Evolutionary conservation across 1,140 invertebrate species (phyloP).

Genomic region (Popillia japonica): DNA sequence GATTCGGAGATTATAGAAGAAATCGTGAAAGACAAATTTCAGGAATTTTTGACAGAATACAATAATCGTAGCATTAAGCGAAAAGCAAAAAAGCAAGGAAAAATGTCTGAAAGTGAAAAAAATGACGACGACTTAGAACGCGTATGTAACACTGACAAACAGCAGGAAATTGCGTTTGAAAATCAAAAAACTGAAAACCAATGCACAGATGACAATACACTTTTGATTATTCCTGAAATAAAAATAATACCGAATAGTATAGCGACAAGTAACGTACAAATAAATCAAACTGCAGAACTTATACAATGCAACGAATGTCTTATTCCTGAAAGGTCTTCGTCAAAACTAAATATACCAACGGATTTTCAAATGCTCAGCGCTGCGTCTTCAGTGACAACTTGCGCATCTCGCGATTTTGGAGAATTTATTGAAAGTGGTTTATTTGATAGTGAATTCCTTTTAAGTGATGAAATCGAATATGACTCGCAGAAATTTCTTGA

Average conservation of each 20-base stretch:
- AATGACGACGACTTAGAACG: neutral
- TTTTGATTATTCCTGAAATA: neutral
- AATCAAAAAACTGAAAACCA: neutral
- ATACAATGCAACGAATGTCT: neutral
- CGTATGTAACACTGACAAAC: neutral
- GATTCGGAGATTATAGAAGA: constrained; percentile 44
- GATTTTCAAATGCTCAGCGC: neutral
- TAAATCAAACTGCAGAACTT: neutral
- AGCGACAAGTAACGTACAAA: neutral
- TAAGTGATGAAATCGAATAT: constrained; percentile 37
- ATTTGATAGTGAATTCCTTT: constrained; percentile 2
- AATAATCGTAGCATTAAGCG: constrained; percentile 37
- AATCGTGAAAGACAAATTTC: constrained; percentile 45
- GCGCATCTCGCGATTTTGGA: neutral
- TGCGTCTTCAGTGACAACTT: neutral
- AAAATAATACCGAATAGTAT: no score
- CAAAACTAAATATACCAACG: neutral
- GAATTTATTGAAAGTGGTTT: constrained; percentile 10
- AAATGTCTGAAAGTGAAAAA: neutral
- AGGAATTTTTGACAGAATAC: constrained; percentile 36
- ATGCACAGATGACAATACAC: neutral
- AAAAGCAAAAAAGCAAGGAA: neutral
- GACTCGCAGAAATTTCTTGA: constrained; percentile 55
- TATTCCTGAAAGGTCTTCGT: neutral
- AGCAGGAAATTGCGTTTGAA: neutral